These are phyloP conservation scores for Lophotis ruficrista DNA, from an alignment of 2,113 vertebrate species.

Conservation along the genomic window DNA sequence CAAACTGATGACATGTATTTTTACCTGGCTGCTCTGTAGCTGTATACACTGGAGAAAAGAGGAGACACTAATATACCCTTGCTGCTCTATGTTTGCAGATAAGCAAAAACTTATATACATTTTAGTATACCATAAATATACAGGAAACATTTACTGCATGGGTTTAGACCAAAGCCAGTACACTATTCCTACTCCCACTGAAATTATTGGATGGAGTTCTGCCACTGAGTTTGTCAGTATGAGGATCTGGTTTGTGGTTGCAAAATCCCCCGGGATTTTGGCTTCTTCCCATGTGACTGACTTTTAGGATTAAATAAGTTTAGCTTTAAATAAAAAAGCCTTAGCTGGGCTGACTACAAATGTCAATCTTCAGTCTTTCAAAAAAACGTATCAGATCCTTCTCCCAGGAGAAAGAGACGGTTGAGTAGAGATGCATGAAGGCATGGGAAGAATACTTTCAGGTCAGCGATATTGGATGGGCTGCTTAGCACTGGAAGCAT, in stretches of 20 bases:
- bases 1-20: background rate
- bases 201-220: background rate
- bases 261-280: background rate
- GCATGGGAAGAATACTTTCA: background rate
- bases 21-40: background rate
- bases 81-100: background rate
- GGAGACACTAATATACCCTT: background rate
- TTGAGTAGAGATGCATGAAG: background rate
- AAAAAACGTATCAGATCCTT: background rate
- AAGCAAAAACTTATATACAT: background rate
- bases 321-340: background rate
- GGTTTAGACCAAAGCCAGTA: background rate
- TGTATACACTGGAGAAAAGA: background rate
- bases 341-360: constrained; percentile 2
- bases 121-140: background rate
- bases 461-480: background rate
- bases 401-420: background rate
- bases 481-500: constrained; percentile 37
- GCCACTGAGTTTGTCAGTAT: background rate
- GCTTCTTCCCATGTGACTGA: background rate
- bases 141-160: background rate
- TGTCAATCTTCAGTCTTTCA: background rate
- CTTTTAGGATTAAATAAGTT: background rate
- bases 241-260: background rate
- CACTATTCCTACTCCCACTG: background rate